A percentile compares a stretch with the other conserved stretches of the same genome.
phyloP scores from a whole-genome alignment of 23 tunicate species.

The Phallusia fumigata region DNA sequence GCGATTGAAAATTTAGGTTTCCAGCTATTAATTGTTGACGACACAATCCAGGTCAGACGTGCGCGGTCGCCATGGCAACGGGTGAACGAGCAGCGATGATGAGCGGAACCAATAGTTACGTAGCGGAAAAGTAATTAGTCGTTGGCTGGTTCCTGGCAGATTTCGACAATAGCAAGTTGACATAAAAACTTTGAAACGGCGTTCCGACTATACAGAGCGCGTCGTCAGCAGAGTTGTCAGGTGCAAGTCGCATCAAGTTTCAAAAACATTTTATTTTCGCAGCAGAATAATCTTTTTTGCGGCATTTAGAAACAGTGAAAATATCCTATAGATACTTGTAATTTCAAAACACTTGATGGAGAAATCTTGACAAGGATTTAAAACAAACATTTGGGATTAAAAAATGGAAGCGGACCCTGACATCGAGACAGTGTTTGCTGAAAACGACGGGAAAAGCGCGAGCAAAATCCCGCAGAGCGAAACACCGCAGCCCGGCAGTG shows the following conservation, averaged over 20 bases:
- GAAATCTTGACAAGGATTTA: too few relatives aligned
- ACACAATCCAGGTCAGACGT: not conserved
- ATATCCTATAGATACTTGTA: too few relatives aligned
- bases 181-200: too few relatives aligned
- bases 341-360: too few relatives aligned
- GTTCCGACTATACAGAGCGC: too few relatives aligned
- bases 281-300: too few relatives aligned
- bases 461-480: not conserved
- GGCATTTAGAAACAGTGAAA: too few relatives aligned
- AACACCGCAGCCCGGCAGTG: not conserved
- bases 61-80: not conserved
- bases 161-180: too few relatives aligned
- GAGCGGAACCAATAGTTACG: constrained; percentile 5
- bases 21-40: not conserved
- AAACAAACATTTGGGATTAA: not conserved
- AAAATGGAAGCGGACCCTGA: not conserved
- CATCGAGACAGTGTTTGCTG: not conserved
- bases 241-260: too few relatives aligned
- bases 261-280: too few relatives aligned
- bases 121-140: constrained; percentile 5
- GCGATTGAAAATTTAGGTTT: not conserved
- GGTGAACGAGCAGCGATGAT: not conserved
- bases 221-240: too few relatives aligned
- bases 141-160: too few relatives aligned
- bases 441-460: not conserved